These are phyloP conservation scores for Coturnix japonica DNA, from an alignment of 2,113 vertebrate genomes.

Conservation along the genomic window DNA sequence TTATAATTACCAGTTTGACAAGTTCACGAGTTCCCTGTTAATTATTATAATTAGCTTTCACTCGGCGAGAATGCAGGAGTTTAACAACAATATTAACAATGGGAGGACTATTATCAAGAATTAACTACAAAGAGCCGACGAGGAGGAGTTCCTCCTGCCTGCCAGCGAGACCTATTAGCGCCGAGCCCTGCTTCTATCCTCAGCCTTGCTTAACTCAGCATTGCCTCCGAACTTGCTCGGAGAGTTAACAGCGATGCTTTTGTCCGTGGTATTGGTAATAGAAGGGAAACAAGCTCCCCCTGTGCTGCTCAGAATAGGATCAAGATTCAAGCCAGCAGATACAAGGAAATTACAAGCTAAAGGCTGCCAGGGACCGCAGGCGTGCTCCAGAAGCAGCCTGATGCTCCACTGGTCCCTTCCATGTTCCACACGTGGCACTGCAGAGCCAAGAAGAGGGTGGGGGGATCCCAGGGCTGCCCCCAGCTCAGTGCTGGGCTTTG, in stretches of 20 bases:
- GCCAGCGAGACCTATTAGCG: background rate
- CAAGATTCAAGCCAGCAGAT: background rate
- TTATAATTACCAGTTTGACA: constrained; percentile 86
- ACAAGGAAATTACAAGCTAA: fast-evolving
- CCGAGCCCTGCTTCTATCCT: background rate
- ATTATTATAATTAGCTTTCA: constrained; percentile 85
- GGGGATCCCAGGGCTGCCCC: fast-evolving
- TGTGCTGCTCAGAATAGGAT: background rate
- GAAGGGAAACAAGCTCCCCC: background rate
- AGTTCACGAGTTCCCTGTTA: constrained; percentile 85
- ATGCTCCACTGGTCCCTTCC: background rate
- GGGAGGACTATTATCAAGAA: constrained; percentile 61
- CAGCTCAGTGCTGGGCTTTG: fast-evolving
- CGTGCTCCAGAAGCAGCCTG: background rate
- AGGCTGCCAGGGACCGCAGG: background rate
- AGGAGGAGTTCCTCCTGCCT: constrained; percentile 43
- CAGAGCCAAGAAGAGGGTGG: background rate
- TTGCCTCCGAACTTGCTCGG: background rate
- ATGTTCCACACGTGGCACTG: fast-evolving
- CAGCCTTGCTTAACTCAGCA: background rate
- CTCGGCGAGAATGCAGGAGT: constrained; percentile 73
- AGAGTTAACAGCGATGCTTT: background rate
- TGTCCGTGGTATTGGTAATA: fast-evolving
- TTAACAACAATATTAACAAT: constrained; percentile 80
- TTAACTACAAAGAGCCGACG: constrained; percentile 20